Conservation (phyloP, 2,888 invertebrate genomes). For the Melinopterus prodromus region DNA sequence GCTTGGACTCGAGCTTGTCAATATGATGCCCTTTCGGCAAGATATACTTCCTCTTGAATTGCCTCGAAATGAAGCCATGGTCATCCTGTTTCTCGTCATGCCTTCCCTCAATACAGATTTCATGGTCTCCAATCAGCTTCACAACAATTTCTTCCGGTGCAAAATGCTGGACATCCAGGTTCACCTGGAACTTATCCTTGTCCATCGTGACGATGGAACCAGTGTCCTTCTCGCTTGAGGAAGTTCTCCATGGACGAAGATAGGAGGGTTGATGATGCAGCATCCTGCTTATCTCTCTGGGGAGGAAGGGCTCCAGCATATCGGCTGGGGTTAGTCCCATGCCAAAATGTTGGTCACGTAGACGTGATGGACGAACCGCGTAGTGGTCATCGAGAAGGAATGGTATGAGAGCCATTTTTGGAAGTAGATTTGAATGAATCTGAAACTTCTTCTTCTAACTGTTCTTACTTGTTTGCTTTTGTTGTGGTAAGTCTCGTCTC, state of each 20-base stretch:
- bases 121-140: conserved; percentile 72
- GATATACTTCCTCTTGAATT: conserved; percentile 77
- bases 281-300: conserved; percentile 15
- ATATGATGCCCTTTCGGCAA: conserved; percentile 79
- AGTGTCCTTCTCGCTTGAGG: conserved; percentile 67
- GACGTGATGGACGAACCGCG: conserved; percentile 32
- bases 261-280: not conserved
- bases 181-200: conserved; percentile 75
- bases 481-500: too few species aligned
- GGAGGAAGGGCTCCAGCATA: conserved; percentile 54
- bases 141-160: conserved; percentile 80
- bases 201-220: conserved; percentile 66
- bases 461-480: too few species aligned
- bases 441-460: too few species aligned
- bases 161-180: conserved; percentile 81
- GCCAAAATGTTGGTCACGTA: conserved; percentile 60
- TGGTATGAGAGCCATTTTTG: conserved; percentile 33
- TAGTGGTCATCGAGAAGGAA: conserved; percentile 28
- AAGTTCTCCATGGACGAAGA: conserved; percentile 60
- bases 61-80: conserved; percentile 78
- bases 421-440: too few species aligned
- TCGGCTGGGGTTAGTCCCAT: conserved; percentile 60
- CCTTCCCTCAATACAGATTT: conserved; percentile 78
- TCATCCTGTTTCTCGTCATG: conserved; percentile 79
- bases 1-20: conserved; percentile 73